These are phyloP conservation scores for Semnopithecus entellus DNA, from an alignment of 2,113 vertebrate genomes.

Conservation along the genomic window DNA sequence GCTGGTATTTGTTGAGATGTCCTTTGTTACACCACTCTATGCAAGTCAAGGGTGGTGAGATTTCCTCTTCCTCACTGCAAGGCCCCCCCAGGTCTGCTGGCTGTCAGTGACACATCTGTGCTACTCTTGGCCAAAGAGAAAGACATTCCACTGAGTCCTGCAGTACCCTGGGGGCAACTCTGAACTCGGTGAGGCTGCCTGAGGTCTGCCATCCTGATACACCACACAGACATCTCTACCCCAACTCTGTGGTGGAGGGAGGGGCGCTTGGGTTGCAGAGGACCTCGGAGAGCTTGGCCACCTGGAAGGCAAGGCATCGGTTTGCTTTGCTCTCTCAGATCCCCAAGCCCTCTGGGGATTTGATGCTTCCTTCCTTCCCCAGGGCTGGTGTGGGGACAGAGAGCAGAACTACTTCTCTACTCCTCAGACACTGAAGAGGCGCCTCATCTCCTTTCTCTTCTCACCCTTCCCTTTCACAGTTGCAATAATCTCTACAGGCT, in stretches of 20 bases:
- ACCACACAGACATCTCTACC: not conserved
- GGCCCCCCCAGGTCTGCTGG: not conserved
- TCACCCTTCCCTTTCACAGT: not conserved
- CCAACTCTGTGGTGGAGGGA: not conserved
- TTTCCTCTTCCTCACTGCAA: not conserved
- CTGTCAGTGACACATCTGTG: not conserved
- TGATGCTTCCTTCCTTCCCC: not conserved
- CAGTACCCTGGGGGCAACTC: not conserved
- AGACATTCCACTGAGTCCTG: not conserved
- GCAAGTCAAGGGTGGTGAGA: not conserved
- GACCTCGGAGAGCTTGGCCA: not conserved
- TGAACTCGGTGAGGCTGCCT: not conserved
- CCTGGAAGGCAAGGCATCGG: not conserved
- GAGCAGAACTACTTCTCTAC: not conserved
- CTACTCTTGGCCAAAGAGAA: not conserved
- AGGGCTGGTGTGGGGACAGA: not conserved
- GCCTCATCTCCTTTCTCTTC: not conserved
- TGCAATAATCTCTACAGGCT: not conserved
- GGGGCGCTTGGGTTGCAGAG: not conserved
- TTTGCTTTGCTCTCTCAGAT: not conserved
- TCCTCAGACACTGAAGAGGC: not conserved
- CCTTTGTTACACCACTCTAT: not conserved
- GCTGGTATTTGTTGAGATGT: not conserved
- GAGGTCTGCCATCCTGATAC: not conserved
- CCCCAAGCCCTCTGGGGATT: not conserved